Evolutionary conservation across 2,797 vertebrate genomes (phyloP).

Genomic region (Etheostoma nigrum): DNA sequence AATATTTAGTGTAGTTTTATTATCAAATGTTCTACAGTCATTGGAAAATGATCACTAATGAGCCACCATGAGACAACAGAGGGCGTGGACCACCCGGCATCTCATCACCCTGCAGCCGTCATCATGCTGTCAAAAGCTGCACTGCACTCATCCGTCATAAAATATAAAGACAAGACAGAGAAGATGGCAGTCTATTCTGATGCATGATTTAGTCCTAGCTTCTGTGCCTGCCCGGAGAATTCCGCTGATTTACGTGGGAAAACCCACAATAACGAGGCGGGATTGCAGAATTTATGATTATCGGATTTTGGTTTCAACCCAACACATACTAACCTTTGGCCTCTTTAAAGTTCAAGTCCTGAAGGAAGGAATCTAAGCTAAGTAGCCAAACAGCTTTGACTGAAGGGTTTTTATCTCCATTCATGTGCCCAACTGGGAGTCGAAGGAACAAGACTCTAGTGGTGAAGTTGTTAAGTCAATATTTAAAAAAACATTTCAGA

Average conservation of each 20-base stretch:
- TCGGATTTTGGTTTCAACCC: constrained; percentile 23
- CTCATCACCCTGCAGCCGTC: constrained; percentile 24
- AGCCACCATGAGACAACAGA: constrained; percentile 54
- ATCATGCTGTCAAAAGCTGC: constrained; percentile 38
- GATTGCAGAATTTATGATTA: constrained; percentile 21
- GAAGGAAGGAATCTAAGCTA: neutral
- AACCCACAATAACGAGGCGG: neutral
- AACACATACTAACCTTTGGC: constrained; percentile 15
- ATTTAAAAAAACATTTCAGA: constrained; percentile 3
- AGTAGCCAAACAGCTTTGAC: neutral
- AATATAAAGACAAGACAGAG: constrained; percentile 13
- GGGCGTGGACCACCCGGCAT: constrained; percentile 51
- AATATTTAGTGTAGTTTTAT: constrained; percentile 29
- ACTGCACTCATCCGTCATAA: constrained; percentile 33
- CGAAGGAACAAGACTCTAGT: neutral
- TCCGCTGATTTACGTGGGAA: neutral
- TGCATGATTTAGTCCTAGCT: constrained; percentile 31
- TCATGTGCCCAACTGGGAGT: neutral
- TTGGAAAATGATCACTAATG: constrained; percentile 58
- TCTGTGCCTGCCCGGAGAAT: constrained; percentile 17
- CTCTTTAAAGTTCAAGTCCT: constrained; percentile 2
- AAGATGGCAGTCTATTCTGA: constrained; percentile 16
- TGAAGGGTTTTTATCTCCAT: neutral
- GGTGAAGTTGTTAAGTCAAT: constrained; percentile 4
- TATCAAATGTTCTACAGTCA: constrained; percentile 35